These are phyloP conservation scores for Illadopsis cleaveri DNA, from an alignment of 2,113 vertebrate genomes.

Conservation along the genomic window DNA sequence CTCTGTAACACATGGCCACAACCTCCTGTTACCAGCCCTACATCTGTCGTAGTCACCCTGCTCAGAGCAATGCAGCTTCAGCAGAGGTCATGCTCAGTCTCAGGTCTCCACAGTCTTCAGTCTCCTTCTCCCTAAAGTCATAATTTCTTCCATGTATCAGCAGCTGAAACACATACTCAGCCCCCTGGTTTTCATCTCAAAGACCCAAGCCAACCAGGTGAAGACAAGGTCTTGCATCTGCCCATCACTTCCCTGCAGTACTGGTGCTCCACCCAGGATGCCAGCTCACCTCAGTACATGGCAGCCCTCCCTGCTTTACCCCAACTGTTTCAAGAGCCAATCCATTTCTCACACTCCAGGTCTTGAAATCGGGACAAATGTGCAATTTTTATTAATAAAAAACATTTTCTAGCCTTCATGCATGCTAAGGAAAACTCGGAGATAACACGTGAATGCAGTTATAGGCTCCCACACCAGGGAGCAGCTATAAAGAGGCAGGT, in stretches of 20 bases:
- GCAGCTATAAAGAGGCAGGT: background rate
- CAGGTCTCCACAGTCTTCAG: background rate
- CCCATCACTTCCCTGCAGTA: background rate
- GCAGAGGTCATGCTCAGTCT: background rate
- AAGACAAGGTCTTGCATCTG: background rate
- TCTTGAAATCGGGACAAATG: background rate
- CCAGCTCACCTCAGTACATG: background rate
- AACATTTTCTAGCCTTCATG: background rate
- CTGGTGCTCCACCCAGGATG: background rate
- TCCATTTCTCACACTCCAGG: background rate
- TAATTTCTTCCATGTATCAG: background rate
- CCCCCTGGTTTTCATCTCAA: background rate
- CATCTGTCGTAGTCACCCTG: fast-evolving
- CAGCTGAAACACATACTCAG: background rate
- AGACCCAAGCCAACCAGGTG: background rate
- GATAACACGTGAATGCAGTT: background rate
- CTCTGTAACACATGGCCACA: fast-evolving
- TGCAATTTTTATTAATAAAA: background rate
- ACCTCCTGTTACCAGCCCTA: background rate
- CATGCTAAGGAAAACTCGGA: background rate
- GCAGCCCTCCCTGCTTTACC: background rate
- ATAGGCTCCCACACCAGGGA: background rate
- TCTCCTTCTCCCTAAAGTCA: background rate
- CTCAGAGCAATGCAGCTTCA: background rate
- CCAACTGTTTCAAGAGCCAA: background rate